Evolutionary conservation across 1,140 invertebrate genomes (phyloP), one percentile per base, ranked within the genome.

Genomic region (Rhizoglyphus robini): DNA sequence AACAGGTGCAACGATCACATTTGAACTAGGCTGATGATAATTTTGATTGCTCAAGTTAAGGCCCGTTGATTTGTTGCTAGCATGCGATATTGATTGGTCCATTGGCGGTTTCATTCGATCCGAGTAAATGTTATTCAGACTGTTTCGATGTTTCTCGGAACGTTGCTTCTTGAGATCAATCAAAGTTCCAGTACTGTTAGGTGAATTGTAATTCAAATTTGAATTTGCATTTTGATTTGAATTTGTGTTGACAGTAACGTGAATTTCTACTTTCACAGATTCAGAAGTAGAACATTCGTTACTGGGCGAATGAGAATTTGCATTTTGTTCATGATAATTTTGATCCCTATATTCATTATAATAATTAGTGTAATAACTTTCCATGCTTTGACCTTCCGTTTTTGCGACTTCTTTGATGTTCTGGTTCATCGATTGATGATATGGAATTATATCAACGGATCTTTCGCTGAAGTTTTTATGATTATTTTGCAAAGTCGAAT

Each of bases 141-240:
- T 70, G 29, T 65, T 68, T 15, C 69, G 57, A 48, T 70, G 67
- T 58, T 71, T 47, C 41, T 69, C 70, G 13, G 88, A 83, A 66
- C 89, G 80, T 74, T 91, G 88, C 73, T 90, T 90, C 77, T 93
- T 93, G 72, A 93, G 78, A 76, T 93, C 89, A 34, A 88, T 86
- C 67, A 93, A 81, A 29, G 88, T 90, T 64, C 79, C 75, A 8
- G 75, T 74, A 18, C 68, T 41, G 18, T 41, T 41, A 41, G 36
- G 36, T 18, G 18, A 90, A 88, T 80, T 89, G 88, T 77, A 88
- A 87, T 80, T 89, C 88, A 75, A 86, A 86, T 78, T 88, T 88
- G 74, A 84, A 84, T 76, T 88, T 86, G 65, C 83, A 83, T 74
- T 69, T 76, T 64, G 65, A 71, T 68, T 75, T 73, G 73, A 69